A percentile compares a stretch with the other conserved stretches of the same genome.
phyloP scores from a whole-genome alignment of 2,113 vertebrate species.

The Lichenostomus cassidix region DNA sequence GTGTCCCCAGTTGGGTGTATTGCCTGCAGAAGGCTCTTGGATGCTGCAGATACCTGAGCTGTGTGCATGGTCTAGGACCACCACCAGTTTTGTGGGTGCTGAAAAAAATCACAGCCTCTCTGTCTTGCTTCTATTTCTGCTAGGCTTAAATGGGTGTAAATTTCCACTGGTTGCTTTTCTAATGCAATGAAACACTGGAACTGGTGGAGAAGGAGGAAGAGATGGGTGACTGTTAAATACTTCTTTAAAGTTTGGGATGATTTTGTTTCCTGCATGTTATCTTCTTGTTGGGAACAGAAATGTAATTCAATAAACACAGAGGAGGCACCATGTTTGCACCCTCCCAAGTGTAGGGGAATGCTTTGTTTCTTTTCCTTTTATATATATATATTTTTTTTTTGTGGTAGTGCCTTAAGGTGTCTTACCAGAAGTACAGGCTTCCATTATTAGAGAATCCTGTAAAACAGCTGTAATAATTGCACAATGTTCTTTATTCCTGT shows the following conservation, averaged over 20 bases:
- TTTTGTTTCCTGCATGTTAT: neutral
- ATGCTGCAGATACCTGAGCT: neutral
- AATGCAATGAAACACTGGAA: neutral
- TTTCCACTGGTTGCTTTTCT: neutral
- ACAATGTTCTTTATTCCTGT: neutral
- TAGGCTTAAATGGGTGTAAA: neutral
- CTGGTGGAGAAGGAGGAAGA: neutral
- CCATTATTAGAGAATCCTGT: slow-evolving; percentile 4
- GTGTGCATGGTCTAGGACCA: neutral
- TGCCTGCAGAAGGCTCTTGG: neutral
- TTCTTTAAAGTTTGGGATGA: neutral
- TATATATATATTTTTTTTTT: neutral
- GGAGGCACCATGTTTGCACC: neutral
- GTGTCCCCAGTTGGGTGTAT: neutral
- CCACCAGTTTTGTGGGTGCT: neutral
- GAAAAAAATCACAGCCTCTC: neutral
- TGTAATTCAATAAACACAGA: neutral
- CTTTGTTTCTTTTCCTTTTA: neutral
- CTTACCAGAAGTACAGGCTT: neutral
- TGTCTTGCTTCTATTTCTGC: neutral
- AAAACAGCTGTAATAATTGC: slow-evolving; percentile 30
- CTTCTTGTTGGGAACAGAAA: neutral
- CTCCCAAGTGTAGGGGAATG: neutral
- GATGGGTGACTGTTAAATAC: neutral
- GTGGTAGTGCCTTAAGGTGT: neutral